Conservation (phyloP, 2,113 vertebrate species). For the Macrotus californicus region DNA sequence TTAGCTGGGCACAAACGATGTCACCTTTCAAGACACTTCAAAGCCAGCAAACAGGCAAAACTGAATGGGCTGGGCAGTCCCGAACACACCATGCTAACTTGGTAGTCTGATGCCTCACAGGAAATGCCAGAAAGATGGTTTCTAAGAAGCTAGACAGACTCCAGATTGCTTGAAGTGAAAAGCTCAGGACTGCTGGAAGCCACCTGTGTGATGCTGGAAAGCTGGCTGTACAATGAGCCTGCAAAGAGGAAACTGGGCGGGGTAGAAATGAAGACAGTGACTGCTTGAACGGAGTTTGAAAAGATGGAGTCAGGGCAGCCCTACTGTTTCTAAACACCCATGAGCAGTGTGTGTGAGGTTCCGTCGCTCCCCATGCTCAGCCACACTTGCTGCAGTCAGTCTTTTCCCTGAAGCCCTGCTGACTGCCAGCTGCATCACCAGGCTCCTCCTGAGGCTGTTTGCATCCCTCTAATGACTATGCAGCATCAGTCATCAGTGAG, state of each 20-base stretch:
- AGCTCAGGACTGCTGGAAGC: neutral
- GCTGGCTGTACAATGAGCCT: neutral
- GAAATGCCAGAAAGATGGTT: neutral
- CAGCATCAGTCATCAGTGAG: neutral
- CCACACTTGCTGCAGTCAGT: neutral
- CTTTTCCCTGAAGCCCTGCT: neutral
- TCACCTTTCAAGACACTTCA: neutral
- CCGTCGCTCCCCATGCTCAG: neutral
- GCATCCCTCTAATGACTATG: neutral
- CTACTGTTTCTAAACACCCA: neutral
- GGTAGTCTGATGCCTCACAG: neutral
- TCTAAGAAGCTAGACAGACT: neutral
- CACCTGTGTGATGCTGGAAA: neutral
- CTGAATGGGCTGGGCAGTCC: neutral
- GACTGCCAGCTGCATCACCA: neutral
- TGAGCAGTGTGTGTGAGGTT: neutral
- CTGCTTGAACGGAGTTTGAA: neutral
- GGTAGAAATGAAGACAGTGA: neutral
- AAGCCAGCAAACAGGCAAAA: neutral
- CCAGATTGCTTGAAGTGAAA: neutral
- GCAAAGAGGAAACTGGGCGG: neutral
- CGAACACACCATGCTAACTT: neutral
- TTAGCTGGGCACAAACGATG: neutral
- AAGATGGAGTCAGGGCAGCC: neutral
- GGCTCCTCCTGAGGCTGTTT: too few species aligned